These are phyloP conservation scores for Alentia gelatinosa DNA, from an alignment of 2,888 invertebrate species.

Conservation along the genomic window DNA sequence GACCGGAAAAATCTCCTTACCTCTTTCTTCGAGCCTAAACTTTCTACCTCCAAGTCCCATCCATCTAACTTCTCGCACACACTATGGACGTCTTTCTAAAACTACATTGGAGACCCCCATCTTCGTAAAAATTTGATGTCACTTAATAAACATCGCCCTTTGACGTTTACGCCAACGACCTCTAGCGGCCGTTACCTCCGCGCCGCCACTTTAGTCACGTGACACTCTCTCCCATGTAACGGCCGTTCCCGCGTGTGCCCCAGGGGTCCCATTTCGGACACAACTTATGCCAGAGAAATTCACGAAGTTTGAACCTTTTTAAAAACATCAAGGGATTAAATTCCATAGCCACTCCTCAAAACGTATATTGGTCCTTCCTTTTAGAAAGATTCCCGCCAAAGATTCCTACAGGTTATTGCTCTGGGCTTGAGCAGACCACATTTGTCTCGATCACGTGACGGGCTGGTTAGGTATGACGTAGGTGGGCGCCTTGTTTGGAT, in stretches of 20 bases:
- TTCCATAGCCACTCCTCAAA: background rate
- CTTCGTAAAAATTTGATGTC: slow-evolving; percentile 7
- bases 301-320: background rate
- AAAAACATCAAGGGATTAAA: slow-evolving; percentile 1
- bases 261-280: background rate
- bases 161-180: background rate
- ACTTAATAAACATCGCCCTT: slow-evolving; percentile 13
- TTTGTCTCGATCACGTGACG: background rate
- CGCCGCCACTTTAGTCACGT: background rate
- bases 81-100: too few relatives aligned
- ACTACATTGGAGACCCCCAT: background rate
- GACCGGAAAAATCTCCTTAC: too few relatives aligned
- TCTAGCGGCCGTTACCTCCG: background rate
- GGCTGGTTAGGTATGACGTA: too few relatives aligned
- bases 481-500: background rate
- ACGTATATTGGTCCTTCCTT: background rate
- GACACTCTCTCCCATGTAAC: background rate
- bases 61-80: background rate
- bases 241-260: background rate
- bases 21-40: too few relatives aligned
- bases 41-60: too few relatives aligned
- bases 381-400: background rate
- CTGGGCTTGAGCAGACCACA: too few relatives aligned
- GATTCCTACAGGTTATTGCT: too few relatives aligned
- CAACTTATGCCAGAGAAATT: background rate